phyloP scores from a whole-genome alignment of 30 jellyfish, hydroid and myxozoan species.

The Pseudorhiza aurosa region DNA sequence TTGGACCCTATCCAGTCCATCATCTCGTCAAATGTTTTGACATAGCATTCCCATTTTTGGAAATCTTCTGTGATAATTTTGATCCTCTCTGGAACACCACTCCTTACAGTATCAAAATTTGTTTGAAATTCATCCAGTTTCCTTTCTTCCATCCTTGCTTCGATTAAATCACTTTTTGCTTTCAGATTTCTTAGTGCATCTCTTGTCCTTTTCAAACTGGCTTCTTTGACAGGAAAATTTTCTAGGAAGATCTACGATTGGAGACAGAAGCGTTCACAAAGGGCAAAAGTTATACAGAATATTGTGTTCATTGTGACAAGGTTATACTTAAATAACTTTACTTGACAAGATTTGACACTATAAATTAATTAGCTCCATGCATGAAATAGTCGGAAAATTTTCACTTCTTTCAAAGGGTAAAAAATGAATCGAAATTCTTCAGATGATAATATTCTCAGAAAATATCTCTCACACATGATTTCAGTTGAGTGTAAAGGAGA shows the following conservation, averaged over 20 bases:
- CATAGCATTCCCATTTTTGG: conserved; percentile 35
- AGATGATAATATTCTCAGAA: too few species aligned
- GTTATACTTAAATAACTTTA: too few species aligned
- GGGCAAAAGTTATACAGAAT: too few species aligned
- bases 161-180: neutral
- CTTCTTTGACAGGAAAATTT: conserved; percentile 20
- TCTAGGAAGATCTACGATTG: conserved; percentile 9
- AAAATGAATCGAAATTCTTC: too few species aligned
- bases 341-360: too few species aligned
- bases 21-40: conserved; percentile 27
- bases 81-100: conserved; percentile 13
- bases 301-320: too few species aligned
- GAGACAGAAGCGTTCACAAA: too few species aligned
- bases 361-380: too few species aligned
- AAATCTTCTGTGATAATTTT: conserved; percentile 12
- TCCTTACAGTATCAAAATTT: neutral
- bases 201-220: neutral
- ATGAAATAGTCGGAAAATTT: too few species aligned
- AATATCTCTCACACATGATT: too few species aligned
- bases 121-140: neutral
- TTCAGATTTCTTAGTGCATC: neutral
- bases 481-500: too few species aligned
- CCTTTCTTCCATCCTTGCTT: neutral
- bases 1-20: conserved; percentile 26
- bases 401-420: too few species aligned